Percentiles rank a stretch among this genome's conserved stretches.
phyloP scores from a whole-genome alignment of 2,797 vertebrate genomes.

The Cyprinodon diabolis region DNA sequence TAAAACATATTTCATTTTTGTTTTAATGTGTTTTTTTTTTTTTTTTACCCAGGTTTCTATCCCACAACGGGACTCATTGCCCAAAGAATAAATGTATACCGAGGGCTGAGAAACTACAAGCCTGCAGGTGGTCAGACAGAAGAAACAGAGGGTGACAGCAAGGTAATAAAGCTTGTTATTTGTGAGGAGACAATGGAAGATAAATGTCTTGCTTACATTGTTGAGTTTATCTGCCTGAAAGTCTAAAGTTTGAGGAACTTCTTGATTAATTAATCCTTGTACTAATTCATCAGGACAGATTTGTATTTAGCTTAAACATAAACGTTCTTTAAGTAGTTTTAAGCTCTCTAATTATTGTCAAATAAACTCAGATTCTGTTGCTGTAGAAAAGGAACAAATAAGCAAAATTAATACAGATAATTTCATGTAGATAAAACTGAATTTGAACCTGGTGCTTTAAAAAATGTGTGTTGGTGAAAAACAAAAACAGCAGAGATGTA shows the following conservation, averaged over 20 bases:
- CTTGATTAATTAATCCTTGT: conserved; percentile 17
- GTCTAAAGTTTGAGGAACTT: conserved; percentile 1
- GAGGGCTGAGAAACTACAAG: conserved; percentile 79
- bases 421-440: neutral
- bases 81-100: conserved; percentile 90
- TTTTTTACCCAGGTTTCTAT: conserved; percentile 45
- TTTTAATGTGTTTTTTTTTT: neutral
- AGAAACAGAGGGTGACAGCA: conserved; percentile 61
- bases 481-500: neutral
- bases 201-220: neutral
- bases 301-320: neutral
- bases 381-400: neutral
- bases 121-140: conserved; percentile 68
- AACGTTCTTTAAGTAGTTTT: neutral
- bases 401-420: neutral
- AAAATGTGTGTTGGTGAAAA: neutral
- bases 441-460: neutral
- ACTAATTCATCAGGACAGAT: neutral
- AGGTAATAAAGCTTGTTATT: conserved; percentile 77
- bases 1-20: conserved; percentile 38
- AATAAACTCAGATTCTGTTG: neutral
- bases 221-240: conserved; percentile 8
- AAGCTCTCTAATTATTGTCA: neutral
- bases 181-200: neutral
- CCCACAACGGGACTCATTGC: conserved; percentile 86